phyloP scores from a whole-genome alignment of 2,888 invertebrate genomes.

The Watsonalla cultraria region DNA sequence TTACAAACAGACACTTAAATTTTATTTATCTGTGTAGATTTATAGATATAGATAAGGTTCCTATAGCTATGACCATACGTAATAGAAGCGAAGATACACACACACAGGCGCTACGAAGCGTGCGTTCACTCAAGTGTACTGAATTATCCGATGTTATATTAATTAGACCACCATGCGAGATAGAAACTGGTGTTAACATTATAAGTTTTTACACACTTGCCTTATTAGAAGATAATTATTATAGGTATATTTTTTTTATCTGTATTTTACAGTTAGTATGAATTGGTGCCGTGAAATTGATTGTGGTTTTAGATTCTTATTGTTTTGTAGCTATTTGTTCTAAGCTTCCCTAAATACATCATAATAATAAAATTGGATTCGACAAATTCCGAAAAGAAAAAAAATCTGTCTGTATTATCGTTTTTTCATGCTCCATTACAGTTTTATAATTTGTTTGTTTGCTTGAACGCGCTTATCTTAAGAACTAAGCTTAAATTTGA shows the following conservation, averaged over 20 bases:
- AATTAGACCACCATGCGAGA: constrained; percentile 52
- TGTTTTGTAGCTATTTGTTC: too few species aligned
- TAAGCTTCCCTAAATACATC: too few species aligned
- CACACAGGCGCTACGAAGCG: constrained; percentile 45
- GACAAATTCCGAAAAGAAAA: too few species aligned
- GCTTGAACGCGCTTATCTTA: too few species aligned
- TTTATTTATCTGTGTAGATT: background rate
- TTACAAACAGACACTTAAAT: too few species aligned
- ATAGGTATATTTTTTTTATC: background rate
- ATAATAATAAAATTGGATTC: too few species aligned
- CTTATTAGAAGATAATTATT: background rate
- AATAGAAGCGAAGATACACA: constrained; percentile 26
- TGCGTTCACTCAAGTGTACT: constrained; percentile 36
- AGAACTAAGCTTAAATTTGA: too few species aligned
- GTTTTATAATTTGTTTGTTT: too few species aligned
- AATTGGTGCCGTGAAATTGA: background rate
- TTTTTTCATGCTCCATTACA: too few species aligned
- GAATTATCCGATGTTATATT: constrained; percentile 46
- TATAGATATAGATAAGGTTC: background rate
- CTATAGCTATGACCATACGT: constrained; percentile 16
- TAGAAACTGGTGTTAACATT: constrained; percentile 19
- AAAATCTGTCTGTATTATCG: too few species aligned
- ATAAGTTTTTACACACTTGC: constrained; percentile 20
- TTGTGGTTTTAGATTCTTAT: background rate
- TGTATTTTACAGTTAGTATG: too few species aligned